phyloP scores from a whole-genome alignment of 2,888 invertebrate species.

The Xestoiulus laeticollis region DNA sequence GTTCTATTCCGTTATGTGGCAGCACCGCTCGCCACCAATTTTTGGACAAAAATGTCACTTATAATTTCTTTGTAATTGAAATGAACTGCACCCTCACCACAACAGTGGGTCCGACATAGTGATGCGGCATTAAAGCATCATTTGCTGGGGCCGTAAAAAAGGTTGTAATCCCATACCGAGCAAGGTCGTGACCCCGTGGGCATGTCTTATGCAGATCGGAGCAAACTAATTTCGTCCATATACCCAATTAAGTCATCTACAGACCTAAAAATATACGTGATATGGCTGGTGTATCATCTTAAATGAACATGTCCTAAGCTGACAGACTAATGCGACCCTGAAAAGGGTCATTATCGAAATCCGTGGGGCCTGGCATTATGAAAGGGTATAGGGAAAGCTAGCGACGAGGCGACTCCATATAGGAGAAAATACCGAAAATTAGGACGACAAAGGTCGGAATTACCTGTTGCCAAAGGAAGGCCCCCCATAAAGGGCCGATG shows the following conservation, averaged over 20 bases:
- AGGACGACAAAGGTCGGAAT: background rate
- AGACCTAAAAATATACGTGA: background rate
- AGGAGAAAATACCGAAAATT: background rate
- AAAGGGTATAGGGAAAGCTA: background rate
- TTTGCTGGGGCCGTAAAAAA: background rate
- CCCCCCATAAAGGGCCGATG: constrained; percentile 13
- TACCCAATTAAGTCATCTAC: background rate
- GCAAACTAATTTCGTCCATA: background rate
- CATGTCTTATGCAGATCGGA: background rate
- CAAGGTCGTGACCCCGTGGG: background rate
- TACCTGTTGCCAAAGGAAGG: background rate
- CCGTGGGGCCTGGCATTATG: background rate
- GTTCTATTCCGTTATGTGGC: background rate
- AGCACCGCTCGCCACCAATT: background rate
- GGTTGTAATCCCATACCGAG: background rate
- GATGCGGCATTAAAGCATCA: background rate
- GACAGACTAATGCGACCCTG: constrained; percentile 3
- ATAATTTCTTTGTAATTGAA: background rate
- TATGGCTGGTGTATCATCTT: background rate
- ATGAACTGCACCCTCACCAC: constrained; percentile 23
- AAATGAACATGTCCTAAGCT: constrained; percentile 18
- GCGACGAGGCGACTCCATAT: background rate
- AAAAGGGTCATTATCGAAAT: constrained; percentile 29
- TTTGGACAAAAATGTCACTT: background rate
- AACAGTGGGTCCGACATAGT: background rate